Base-by-base conservation (phyloP, 2,113 vertebrate species). In the Drymodes brunneopygia region DNA sequence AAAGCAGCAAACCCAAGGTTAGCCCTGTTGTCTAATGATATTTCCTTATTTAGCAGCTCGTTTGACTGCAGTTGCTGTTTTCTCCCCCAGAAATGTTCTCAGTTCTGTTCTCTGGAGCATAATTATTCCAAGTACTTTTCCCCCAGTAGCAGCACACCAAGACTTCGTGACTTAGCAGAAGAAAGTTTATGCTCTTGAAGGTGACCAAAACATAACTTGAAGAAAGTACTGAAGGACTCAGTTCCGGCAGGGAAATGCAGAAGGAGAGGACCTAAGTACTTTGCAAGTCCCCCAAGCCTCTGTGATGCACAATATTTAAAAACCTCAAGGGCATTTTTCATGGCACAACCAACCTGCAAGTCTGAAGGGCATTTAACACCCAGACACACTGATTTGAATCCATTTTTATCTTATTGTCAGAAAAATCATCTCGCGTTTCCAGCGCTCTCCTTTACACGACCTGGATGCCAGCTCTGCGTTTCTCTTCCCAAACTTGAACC, bases 11-110 rank as follows among this genome's bases (percentile, higher is more conserved):
- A 77, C 38, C 78, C 94, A 90, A 96, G 81, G 83, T 94, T 94
- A 89, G 72, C 53, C 71, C 72, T 88, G 70, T 35, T 93, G 94
- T 83, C 69, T 64, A 87, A 93, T 81, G 92, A 95, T 51, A 95
- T 95, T 97, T 87, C 96, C 86, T 94, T 90, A 95, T 94, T 97
- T 83, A 97, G 86, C 81, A 31, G 65, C 83, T 89, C 44, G 21
- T 95, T 96, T 95, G 75, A 69, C 92, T 88, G 91, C 60, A 94
- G 17, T 87, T 91, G 93, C 91, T 96, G 70, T 56, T 51, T 42
- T 94, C 81, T 79, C 86, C 74, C 45, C 82, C 42, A 81, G 31
- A 80, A 92, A 88, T 23, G 62, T 86, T 94, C 90, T 86, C 86
- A 91, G 84, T 66, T 88, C 92, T 65, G 72, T 81, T 97, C 96